Percentiles rank a stretch among this genome's conserved stretches.
phyloP scores from a whole-genome alignment of 2,113 vertebrate species.

The Microcebus tavaratra region DNA sequence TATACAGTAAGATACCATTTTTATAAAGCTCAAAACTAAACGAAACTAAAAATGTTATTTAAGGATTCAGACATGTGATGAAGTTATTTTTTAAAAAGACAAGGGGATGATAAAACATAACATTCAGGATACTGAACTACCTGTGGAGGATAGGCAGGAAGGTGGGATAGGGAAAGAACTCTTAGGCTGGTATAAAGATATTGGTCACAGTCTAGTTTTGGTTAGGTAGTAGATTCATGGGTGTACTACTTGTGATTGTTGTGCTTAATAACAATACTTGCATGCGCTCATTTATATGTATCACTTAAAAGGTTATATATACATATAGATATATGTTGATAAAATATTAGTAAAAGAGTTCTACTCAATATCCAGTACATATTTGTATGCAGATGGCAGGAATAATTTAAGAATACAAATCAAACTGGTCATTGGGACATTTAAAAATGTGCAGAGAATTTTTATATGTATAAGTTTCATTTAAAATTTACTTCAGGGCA shows the following conservation, averaged over 20 bases:
- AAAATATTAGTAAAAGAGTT: not conserved
- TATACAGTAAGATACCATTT: not conserved
- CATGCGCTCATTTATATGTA: not conserved
- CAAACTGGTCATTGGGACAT: not conserved
- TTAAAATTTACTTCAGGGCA: not conserved
- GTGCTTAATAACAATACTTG: not conserved
- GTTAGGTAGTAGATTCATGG: not conserved
- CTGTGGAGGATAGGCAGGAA: not conserved
- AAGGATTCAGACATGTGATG: not conserved
- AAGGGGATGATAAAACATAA: not conserved
- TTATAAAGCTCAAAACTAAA: conserved; percentile 27
- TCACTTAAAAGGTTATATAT: not conserved
- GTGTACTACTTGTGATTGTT: not conserved
- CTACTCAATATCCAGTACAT: not conserved
- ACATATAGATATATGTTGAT: not conserved
- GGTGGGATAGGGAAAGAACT: not conserved
- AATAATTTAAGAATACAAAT: conserved; percentile 19
- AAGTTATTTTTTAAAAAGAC: not conserved
- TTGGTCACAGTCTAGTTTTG: not conserved
- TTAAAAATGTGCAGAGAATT: conserved; percentile 29
- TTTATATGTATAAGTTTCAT: not conserved
- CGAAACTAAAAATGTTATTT: not conserved
- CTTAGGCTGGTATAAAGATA: not conserved
- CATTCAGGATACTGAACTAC: not conserved
- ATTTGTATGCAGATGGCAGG: not conserved